Percentiles rank a stretch among this genome's conserved stretches.
Conservation (phyloP, 2,113 vertebrate species). For the Glareola pratincola region DNA sequence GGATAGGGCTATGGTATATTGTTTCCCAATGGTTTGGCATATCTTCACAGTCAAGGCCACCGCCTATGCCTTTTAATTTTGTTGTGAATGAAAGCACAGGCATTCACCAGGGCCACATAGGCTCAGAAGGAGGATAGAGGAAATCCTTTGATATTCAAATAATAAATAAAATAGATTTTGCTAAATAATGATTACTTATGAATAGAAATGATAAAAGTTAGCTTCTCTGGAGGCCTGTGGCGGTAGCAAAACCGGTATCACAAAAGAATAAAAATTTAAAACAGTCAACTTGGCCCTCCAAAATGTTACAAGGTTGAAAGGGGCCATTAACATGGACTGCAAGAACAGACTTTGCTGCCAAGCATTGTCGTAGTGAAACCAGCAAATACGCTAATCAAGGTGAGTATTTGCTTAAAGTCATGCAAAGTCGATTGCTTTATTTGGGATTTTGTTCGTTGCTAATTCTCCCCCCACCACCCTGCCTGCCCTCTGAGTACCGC, state of each 20-base stretch:
- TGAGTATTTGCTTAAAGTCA: conserved; percentile 7
- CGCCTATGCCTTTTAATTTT: background rate
- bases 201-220: background rate
- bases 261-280: background rate
- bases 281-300: background rate
- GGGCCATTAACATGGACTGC: background rate
- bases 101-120: background rate
- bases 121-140: background rate
- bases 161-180: background rate
- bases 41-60: background rate
- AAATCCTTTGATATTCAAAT: background rate
- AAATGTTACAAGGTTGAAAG: background rate
- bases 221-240: background rate
- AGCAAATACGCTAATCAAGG: background rate
- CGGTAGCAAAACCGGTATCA: background rate
- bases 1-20: background rate
- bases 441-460: background rate
- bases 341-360: background rate
- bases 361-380: background rate
- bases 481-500: background rate
- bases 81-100: background rate
- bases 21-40: background rate
- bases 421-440: background rate
- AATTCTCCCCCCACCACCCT: background rate
- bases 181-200: background rate